Conservation (phyloP, 2,888 invertebrate species). For the Apoderus coryli region DNA sequence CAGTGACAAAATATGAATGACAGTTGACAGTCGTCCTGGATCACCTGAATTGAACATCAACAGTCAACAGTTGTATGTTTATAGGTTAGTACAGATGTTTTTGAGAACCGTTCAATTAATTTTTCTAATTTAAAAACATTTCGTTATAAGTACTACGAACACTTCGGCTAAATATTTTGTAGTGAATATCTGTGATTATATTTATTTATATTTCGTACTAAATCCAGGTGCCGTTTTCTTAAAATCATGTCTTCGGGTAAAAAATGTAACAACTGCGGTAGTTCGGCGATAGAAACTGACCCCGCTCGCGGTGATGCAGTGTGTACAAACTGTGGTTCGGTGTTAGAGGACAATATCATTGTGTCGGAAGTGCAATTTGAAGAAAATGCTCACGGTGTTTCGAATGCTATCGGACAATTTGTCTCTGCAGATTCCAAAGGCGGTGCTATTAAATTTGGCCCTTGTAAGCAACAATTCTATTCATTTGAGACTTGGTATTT, state of each 20-base stretch:
- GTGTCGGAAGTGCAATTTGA: conserved; percentile 94
- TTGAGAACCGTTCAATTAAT: too few species aligned
- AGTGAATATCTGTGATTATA: too few species aligned
- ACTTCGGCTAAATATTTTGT: too few species aligned
- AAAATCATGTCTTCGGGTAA: conserved; percentile 50
- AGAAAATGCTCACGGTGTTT: conserved; percentile 79
- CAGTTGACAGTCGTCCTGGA: too few species aligned
- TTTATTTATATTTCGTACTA: not conserved
- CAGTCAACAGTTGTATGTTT: too few species aligned
- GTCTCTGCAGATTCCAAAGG: conserved; percentile 81
- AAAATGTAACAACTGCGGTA: conserved; percentile 77
- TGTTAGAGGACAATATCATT: conserved; percentile 90
- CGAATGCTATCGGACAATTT: conserved; percentile 84
- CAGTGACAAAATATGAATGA: too few species aligned
- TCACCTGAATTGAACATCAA: too few species aligned
- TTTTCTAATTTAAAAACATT: too few species aligned
- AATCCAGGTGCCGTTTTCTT: too few species aligned
- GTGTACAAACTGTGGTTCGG: conserved; percentile 91
- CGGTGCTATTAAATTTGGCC: conserved; percentile 67
- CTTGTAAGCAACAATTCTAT: conserved; percentile 36
- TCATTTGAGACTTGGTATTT: too few species aligned
- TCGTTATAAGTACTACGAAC: too few species aligned
- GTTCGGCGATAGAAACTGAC: conserved; percentile 88
- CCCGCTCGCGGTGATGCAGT: conserved; percentile 89
- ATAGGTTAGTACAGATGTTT: too few species aligned